These are phyloP conservation scores for Danaus chrysippus DNA, from an alignment of 2,888 invertebrate species.

Conservation along the genomic window DNA sequence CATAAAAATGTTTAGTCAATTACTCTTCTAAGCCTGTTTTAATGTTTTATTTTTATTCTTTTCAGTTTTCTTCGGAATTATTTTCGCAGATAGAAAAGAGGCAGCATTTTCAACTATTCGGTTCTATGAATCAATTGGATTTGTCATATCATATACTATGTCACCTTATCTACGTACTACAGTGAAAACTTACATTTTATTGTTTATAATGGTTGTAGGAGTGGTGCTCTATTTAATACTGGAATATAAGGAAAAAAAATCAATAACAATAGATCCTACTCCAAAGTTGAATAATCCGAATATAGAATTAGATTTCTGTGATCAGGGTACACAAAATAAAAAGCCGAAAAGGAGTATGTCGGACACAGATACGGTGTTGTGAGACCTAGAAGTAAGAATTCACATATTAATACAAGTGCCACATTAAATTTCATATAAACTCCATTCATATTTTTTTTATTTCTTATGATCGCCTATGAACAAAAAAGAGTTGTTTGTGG, in stretches of 20 bases:
- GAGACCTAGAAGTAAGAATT: too few relatives aligned
- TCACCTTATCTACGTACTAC: constrained; percentile 74
- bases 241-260: constrained; percentile 47
- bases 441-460: too few relatives aligned
- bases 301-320: too few relatives aligned
- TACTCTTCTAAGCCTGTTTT: not conserved
- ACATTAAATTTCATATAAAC: too few relatives aligned
- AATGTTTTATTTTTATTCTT: not conserved
- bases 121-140: constrained; percentile 84
- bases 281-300: too few relatives aligned
- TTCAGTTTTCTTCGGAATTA: constrained; percentile 80
- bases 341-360: too few relatives aligned
- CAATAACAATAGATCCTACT: too few relatives aligned
- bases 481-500: too few relatives aligned
- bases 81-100: constrained; percentile 81
- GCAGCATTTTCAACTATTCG: constrained; percentile 85
- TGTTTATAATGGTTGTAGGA: constrained; percentile 69
- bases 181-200: constrained; percentile 75
- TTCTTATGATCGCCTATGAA: too few relatives aligned
- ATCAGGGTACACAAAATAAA: too few relatives aligned
- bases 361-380: too few relatives aligned
- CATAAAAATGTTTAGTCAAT: not conserved
- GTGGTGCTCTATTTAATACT: constrained; percentile 73
- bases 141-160: constrained; percentile 80
- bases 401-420: too few relatives aligned